phyloP scores from a whole-genome alignment of 2,888 invertebrate genomes.

The Sepiola atlantica region DNA sequence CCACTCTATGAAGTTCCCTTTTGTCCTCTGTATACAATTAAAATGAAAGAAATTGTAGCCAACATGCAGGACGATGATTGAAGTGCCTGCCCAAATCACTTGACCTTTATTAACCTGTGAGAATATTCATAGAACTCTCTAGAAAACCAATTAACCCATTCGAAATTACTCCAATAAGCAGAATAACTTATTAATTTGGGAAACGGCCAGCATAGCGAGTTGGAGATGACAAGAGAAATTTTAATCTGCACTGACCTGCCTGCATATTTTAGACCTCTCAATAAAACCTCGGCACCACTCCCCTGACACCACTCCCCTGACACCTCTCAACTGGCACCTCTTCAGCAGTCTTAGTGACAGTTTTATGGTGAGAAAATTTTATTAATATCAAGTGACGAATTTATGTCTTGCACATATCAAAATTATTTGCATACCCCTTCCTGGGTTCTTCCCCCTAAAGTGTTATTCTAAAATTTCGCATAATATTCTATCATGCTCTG shows the following conservation, averaged over 20 bases:
- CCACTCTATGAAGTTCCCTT: neutral
- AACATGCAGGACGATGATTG: neutral
- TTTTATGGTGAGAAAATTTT: neutral
- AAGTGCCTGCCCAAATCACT: neutral
- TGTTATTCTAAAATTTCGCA: neutral
- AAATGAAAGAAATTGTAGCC: neutral
- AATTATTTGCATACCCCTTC: neutral
- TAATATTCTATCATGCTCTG: neutral
- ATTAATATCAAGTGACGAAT: slow-evolving; percentile 8
- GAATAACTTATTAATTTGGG: neutral
- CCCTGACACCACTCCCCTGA: too few species aligned
- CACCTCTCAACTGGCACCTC: too few species aligned
- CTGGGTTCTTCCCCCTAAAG: neutral
- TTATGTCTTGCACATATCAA: neutral
- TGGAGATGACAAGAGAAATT: neutral
- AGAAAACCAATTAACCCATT: neutral
- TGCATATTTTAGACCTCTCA: neutral
- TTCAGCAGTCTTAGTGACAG: neutral
- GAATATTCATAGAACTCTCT: neutral
- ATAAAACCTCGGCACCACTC: neutral
- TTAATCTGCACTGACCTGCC: neutral
- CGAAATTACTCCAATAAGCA: slow-evolving; percentile 32
- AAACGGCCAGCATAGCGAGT: neutral
- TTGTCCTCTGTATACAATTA: neutral
- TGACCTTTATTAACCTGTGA: slow-evolving; percentile 9